Percentiles rank a stretch among this genome's conserved stretches.
phyloP scores from a whole-genome alignment of 2,888 invertebrate species.

The Muschampia plurimacula region DNA sequence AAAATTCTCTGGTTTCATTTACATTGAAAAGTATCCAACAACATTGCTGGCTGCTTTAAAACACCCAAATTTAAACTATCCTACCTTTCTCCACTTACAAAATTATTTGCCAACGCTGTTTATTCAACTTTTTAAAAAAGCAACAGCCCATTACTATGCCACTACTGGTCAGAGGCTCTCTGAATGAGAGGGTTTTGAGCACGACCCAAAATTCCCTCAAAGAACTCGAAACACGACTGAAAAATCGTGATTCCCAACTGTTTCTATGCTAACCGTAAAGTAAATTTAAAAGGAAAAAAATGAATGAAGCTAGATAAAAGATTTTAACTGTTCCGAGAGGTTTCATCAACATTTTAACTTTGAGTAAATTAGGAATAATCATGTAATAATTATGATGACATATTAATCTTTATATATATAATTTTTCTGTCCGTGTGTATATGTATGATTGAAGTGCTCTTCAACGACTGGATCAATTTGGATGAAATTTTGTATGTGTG shows the following conservation, averaged over 20 bases:
- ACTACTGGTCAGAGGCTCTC: conserved; percentile 32
- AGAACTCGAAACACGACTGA: conserved; percentile 32
- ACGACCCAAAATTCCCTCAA: conserved; percentile 33
- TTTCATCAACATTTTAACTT: conserved; percentile 17
- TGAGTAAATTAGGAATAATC: background rate
- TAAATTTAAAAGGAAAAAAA: conserved; percentile 26
- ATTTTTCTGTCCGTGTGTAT: too few relatives aligned
- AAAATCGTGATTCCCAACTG: conserved; percentile 17
- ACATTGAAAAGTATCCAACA: background rate
- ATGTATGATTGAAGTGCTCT: too few relatives aligned
- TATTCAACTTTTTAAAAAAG: conserved; percentile 32
- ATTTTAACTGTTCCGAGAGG: conserved; percentile 11
- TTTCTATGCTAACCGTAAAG: conserved; percentile 21
- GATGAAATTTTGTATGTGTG: too few relatives aligned
- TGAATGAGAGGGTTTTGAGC: conserved; percentile 33
- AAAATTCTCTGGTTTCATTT: background rate
- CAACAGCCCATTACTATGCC: conserved; percentile 29
- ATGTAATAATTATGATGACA: too few relatives aligned
- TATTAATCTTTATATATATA: too few relatives aligned
- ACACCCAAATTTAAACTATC: conserved; percentile 17
- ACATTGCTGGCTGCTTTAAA: background rate
- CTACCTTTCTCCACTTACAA: conserved; percentile 15
- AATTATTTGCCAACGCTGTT: conserved; percentile 30
- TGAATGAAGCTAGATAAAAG: conserved; percentile 20
- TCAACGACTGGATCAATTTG: too few relatives aligned